Evolutionary conservation across 2,797 vertebrate genomes (phyloP).

Genomic region (Euthynnus affinis): DNA sequence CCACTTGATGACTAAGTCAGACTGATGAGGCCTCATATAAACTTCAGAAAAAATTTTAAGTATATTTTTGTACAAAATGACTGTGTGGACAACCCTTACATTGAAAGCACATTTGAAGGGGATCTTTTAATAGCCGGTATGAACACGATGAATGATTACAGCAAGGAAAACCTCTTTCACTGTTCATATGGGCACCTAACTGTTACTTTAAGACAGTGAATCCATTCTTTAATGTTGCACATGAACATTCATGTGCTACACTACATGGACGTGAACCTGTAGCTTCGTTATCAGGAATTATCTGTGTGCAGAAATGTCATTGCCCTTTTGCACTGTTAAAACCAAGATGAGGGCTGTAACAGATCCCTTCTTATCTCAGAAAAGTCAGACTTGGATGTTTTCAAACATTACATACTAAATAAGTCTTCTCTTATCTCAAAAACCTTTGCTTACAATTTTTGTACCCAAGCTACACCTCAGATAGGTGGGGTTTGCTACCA

Average conservation of each 20-base stretch:
- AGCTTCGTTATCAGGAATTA: background rate
- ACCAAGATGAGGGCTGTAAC: background rate
- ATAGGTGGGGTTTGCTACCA: background rate
- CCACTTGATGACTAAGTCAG: too few species aligned
- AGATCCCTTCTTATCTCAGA: conserved; percentile 8
- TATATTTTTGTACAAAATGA: too few species aligned
- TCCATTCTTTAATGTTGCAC: background rate
- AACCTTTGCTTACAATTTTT: conserved; percentile 6
- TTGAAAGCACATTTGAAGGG: too few species aligned
- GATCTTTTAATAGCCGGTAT: too few species aligned
- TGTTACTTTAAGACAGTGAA: too few species aligned
- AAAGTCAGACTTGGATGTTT: conserved; percentile 2
- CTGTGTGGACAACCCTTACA: too few species aligned
- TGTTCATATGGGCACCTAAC: too few species aligned
- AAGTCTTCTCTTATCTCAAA: background rate
- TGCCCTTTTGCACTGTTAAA: conserved; percentile 12
- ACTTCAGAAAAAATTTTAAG: too few species aligned
- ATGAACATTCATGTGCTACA: conserved; percentile 1
- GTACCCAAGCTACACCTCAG: background rate
- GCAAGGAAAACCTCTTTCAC: too few species aligned
- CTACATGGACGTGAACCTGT: background rate
- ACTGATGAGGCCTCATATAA: too few species aligned
- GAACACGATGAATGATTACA: too few species aligned
- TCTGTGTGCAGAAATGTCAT: background rate
- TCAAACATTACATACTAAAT: conserved; percentile 5